Base-by-base conservation (phyloP, 2,888 invertebrate genomes). In the Metopia argyrocephala region DNA sequence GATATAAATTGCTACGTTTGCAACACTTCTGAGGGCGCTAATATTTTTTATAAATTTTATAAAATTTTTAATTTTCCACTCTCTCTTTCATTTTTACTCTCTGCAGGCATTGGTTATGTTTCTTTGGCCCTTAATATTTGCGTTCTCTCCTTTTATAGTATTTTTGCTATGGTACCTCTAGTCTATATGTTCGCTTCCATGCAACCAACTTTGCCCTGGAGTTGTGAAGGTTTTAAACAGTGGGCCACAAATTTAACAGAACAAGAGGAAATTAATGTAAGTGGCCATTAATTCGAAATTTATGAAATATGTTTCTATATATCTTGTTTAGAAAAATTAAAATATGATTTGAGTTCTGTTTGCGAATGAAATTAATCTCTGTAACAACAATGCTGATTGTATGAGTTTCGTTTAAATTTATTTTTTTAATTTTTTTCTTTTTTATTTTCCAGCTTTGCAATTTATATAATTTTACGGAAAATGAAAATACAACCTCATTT, bases 31-130 rank as follows among this genome's bases (percentile, higher is more conserved):
- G n/a, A n/a, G n/a, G n/a, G n/a, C n/a, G n/a, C n/a, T n/a, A n/a
- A n/a, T n/a, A n/a, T n/a, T n/a, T n/a, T n/a, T n/a, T n/a, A n/a
- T n/a, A n/a, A n/a, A n/a, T n/a, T n/a, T n/a, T 38, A 0, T 12
- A 38, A 0, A 15, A 38, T 12, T 48, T 48, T 2, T 3, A n/a
- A n/a, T 48, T 48, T 48, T 48, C n/a, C 7, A n/a, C 48, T 48
- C n/a, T 48, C 0, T 5, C 31, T 9, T 31, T 31, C 31, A 6
- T 31, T 9, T 31, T n/a, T n/a, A n/a, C 23, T 61, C 21, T 31
- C 48, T 48, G 0, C 88, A 97, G 97, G 97, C 68, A 95, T 96
- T 50, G 97, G 97, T 2, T 96, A 95, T 87, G 95, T 96, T 0
- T 94, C 95, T 7, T 92, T 96, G 2, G 91, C 95, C 31, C 92